Evolutionary conservation across 2,797 vertebrate genomes (phyloP), one percentile per base, ranked within the genome.

Genomic region (Hyperoplus lanceolatus): DNA sequence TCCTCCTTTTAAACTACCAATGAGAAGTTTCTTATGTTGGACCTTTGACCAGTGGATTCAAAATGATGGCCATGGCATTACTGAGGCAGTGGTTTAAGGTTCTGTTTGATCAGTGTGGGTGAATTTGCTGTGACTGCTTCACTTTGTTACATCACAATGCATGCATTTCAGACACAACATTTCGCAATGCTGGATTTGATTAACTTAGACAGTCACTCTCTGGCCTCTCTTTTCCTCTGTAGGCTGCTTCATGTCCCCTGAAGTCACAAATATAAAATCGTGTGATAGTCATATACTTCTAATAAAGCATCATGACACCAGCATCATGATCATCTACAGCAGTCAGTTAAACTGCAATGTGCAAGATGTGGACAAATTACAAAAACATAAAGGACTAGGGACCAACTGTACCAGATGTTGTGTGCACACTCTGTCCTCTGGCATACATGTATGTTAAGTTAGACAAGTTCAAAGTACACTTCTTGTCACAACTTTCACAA

Each of bases 201-300:
- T 58, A 14, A 13, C 29, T 57, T 13, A 55, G 54, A 66, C 45
- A 29, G 29, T 4, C 5, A 11, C 50, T 55, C 45, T 69, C 29
- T 42, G 68, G 68, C 42, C 21, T 51, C 36, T 74, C 42, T 38
- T 48, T 21, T 38, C 54, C 45, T 73, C 77, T 64, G n/a, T 41
- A 2, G 45, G 63, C 43, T 45, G 45, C 64, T 58, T 57, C 43
- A 54, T 59, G 12, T 73, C 54, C 18, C 8, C 38, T 56, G 43
- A 57, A 42, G 41, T 21, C 11, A 62, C 50, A 39, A 43, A 59
- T 21, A n/a, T 16, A 49, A 60, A 41, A 67, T 21, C 21, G 8
- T 18, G 21, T 38, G 38, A 60, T 48, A 42, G 48, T 45, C 43
- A 54, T 7, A 63, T 7, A 63, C 46, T 64, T 46, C 36, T 74